phyloP scores from a whole-genome alignment of 1,140 invertebrate species.

The Anastrepha ludens region DNA sequence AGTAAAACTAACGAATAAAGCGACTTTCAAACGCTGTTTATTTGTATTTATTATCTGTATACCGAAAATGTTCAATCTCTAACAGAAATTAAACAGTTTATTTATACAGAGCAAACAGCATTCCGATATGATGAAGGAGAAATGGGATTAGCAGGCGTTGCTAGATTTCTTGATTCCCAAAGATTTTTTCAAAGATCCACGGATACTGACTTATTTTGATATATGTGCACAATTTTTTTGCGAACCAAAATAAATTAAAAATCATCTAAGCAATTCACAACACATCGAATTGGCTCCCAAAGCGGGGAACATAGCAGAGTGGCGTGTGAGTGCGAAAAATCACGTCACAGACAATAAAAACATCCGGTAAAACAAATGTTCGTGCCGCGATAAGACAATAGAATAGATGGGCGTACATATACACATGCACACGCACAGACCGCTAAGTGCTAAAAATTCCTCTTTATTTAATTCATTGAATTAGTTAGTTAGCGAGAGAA shows the following conservation, averaged over 20 bases:
- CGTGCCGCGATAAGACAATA: not conserved
- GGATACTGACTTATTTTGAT: too few species aligned
- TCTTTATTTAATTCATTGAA: constrained; percentile 34
- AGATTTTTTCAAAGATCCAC: too few species aligned
- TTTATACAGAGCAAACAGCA: too few species aligned
- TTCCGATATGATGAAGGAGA: too few species aligned
- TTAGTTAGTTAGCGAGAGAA: not conserved
- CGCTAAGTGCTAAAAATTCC: not conserved
- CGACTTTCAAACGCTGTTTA: too few species aligned
- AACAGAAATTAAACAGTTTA: too few species aligned
- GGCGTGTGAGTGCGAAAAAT: constrained; percentile 34
- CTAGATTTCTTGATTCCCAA: too few species aligned
- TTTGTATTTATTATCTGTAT: too few species aligned
- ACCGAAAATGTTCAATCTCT: too few species aligned
- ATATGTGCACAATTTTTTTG: not conserved
- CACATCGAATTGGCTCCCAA: not conserved
- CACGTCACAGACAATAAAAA: constrained; percentile 13
- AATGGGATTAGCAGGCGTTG: too few species aligned
- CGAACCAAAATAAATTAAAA: not conserved
- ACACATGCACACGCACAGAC: not conserved
- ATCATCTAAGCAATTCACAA: not conserved
- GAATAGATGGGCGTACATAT: not conserved
- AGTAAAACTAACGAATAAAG: too few species aligned
- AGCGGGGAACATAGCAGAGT: not conserved
- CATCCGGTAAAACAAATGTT: constrained; percentile 31